Percentiles rank a stretch among this genome's conserved stretches.
Conservation (phyloP, 2,888 invertebrate species). For the Sepiola atlantica region DNA sequence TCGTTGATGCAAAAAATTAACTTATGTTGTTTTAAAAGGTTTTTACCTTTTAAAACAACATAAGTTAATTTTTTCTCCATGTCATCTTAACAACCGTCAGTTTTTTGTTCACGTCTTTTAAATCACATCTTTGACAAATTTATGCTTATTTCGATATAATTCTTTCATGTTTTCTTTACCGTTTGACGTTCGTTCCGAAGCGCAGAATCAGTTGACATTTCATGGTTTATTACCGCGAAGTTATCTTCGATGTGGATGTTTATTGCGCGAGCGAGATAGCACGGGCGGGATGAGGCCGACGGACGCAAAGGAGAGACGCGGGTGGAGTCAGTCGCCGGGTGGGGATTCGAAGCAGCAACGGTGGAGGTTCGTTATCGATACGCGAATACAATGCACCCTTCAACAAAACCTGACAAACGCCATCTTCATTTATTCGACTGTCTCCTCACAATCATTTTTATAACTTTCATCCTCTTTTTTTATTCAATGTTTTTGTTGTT, state of each 20-base stretch:
- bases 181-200: background rate
- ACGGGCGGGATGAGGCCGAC: background rate
- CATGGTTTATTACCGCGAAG: background rate
- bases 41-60: too few relatives aligned
- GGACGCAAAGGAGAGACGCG: background rate
- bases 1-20: too few relatives aligned
- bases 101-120: background rate
- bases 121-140: background rate
- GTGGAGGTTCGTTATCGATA: background rate
- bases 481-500: too few relatives aligned
- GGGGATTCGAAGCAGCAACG: too few relatives aligned
- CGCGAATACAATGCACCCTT: background rate
- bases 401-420: slow-evolving; percentile 10
- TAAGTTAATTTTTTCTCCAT: background rate
- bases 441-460: background rate
- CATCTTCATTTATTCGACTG: background rate
- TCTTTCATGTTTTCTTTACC: background rate
- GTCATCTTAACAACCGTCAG: background rate
- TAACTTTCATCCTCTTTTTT: background rate
- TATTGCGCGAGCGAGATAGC: background rate
- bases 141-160: background rate
- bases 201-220: background rate
- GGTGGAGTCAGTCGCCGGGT: background rate
- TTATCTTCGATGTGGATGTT: background rate
- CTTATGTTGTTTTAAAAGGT: too few relatives aligned